These are phyloP conservation scores for Dicrurus megarhynchus DNA, from an alignment of 2,113 vertebrate genomes.

Conservation along the genomic window DNA sequence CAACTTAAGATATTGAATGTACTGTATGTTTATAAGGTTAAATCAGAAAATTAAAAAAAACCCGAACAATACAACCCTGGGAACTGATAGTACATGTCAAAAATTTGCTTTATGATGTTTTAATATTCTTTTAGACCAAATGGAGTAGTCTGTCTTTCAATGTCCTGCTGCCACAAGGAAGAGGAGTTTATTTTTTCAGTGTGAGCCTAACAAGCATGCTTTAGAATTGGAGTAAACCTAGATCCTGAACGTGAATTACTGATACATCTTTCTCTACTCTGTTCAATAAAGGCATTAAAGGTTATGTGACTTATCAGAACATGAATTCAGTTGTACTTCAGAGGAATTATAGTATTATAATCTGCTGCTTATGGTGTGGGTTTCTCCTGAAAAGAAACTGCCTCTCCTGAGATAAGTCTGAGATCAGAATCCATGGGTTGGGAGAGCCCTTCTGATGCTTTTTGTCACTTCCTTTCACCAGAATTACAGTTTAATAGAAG, in stretches of 20 bases:
- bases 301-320: neutral
- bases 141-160: neutral
- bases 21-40: neutral
- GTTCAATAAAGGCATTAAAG: neutral
- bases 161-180: neutral
- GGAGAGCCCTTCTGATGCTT: neutral
- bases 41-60: neutral
- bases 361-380: neutral
- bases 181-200: neutral
- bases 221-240: neutral
- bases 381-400: neutral
- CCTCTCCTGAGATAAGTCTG: neutral
- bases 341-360: neutral
- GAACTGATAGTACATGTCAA: neutral
- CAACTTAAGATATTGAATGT: neutral
- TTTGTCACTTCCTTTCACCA: neutral
- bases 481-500: neutral
- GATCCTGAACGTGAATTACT: neutral
- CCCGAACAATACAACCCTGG: neutral
- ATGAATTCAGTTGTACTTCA: neutral
- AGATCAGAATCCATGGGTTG: neutral
- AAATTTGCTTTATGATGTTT: neutral
- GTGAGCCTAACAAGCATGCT: neutral
- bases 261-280: neutral
- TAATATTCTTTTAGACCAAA: neutral